Base-by-base conservation (phyloP, 2,797 vertebrate genomes). In the Notolepis coatsorum region DNA sequence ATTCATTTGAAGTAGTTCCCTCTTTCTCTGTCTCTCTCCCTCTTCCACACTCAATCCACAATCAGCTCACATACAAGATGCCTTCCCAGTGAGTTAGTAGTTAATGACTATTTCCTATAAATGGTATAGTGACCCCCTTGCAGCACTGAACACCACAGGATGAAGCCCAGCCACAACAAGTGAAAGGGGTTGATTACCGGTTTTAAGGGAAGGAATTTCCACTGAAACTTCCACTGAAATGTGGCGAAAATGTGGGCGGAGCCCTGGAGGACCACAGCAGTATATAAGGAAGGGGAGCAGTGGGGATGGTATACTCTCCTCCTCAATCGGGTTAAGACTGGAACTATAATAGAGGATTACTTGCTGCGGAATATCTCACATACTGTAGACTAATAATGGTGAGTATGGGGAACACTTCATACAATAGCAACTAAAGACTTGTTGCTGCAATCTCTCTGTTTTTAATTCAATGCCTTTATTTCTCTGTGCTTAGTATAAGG, bases 171-270 rank as follows among this genome's bases (percentile, higher is more conserved):
- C 6, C 33, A 23, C 37, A 4, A 10, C 17, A 67, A n/a, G 8
- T 6, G 30, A 41, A 4, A 31, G 18, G 6, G 33, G n/a, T n/a
- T n/a, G n/a, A n/a, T n/a, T n/a, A n/a, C n/a, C n/a, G n/a, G n/a
- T n/a, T n/a, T n/a, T n/a, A n/a, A n/a, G 10, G 54, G 47, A 30
- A 7, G 68, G 77, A 12, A 77, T 68, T 91, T 91, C 88, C 90
- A 73, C 2, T 23, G 13, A 62, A 77, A 62, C 17, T 79, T 90
- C 66, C 79, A 73, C 2, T 23, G 13, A 62, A 77, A 62, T 15
- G 78, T 90, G 65, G 78, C 49, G 82, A 80, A 88, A 90, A 63
- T 18, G 25, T 21, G 71, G 43, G 65, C 17, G 10, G 0, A 46
- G 2, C 5, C 10, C 20, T 42, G 10, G 10, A 18, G 27, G 39